Evolutionary conservation across 2,113 vertebrate species (phyloP), one percentile per base, ranked within the genome.

Genomic region (Prietella phreatophila): DNA sequence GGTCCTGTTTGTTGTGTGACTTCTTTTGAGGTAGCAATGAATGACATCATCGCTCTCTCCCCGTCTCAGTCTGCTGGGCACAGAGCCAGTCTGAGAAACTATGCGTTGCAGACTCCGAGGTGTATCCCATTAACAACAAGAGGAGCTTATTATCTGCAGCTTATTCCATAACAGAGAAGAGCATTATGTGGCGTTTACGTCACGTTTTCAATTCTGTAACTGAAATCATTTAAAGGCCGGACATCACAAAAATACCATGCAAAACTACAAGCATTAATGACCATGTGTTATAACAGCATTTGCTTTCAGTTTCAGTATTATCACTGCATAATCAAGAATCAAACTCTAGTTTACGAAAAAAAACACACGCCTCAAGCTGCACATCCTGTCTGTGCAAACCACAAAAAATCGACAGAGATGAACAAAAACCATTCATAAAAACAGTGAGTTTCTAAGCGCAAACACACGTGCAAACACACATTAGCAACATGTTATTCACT

Each of bases 21-120:
- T 83, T 82, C 65, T 69, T 81, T 20, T 87, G 63, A 89, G 83
- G 88, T 89, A 84, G 83, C 56, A 87, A 14, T 89, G 88, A 85
- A 89, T 90, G 88, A 90, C 88, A 90, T 90, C 88, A 90, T 87
- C 47, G 47, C 58, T 82, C 53, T 82, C 75, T 55, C 83, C 73
- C n/a, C 27, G 42, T 86, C 75, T 86, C 80, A 61, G 76, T 86
- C 76, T 81, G 61, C 79, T 20, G 36, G 84, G 84, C 85, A 83
- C 67, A 13, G n/a, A 78, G 85, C 88, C 90, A 90, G 76, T 84
- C 83, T 73, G 42, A 65, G 53, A 27, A 83, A 81, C 47, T 33
- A 33, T 75, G 83, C n/a, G 78, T 88, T 53, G 63, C 78, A 89
- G 71, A 39, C 50, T 85, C 83, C 56, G 75, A 89, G 65, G 60